A percentile compares a stretch with the other conserved stretches of the same genome.
Conservation (phyloP, 2,888 invertebrate genomes). For the Melitaea athalia region DNA sequence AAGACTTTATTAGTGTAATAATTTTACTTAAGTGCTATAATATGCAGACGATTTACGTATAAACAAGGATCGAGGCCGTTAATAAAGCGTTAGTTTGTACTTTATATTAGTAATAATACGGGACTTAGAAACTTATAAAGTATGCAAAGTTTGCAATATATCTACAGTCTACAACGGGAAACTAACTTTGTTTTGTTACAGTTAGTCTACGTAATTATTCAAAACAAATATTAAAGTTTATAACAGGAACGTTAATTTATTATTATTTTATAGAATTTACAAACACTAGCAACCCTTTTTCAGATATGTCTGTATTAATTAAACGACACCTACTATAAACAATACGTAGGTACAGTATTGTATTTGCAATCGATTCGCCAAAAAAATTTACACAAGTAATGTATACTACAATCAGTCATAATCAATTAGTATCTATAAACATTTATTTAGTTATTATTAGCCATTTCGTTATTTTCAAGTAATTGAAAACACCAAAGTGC, state of each 20-base stretch:
- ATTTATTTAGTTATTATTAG: too few relatives aligned
- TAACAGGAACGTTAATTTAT: not conserved
- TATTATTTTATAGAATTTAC: not conserved
- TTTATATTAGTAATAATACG: slow-evolving; percentile 14
- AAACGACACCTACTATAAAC: too few relatives aligned
- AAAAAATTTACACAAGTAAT: too few relatives aligned
- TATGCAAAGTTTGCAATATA: slow-evolving; percentile 17
- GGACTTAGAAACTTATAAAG: slow-evolving; percentile 20
- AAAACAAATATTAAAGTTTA: not conserved
- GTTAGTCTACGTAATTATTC: slow-evolving; percentile 3
- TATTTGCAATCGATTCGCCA: too few relatives aligned
- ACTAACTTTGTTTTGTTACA: slow-evolving; percentile 1
- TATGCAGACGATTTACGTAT: too few relatives aligned
- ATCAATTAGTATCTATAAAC: too few relatives aligned
- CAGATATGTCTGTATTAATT: too few relatives aligned
- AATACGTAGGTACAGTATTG: too few relatives aligned
- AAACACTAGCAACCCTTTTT: not conserved
- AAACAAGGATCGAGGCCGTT: not conserved
- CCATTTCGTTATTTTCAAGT: too few relatives aligned
- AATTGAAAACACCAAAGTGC: too few relatives aligned
- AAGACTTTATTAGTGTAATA: not conserved
- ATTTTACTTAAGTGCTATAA: too few relatives aligned
- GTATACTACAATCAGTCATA: too few relatives aligned
- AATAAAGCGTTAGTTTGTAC: slow-evolving; percentile 7
- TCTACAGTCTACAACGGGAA: slow-evolving; percentile 1